Evolutionary conservation across 2,113 vertebrate genomes (phyloP).

Genomic region (Myanophis thanlyinensis): DNA sequence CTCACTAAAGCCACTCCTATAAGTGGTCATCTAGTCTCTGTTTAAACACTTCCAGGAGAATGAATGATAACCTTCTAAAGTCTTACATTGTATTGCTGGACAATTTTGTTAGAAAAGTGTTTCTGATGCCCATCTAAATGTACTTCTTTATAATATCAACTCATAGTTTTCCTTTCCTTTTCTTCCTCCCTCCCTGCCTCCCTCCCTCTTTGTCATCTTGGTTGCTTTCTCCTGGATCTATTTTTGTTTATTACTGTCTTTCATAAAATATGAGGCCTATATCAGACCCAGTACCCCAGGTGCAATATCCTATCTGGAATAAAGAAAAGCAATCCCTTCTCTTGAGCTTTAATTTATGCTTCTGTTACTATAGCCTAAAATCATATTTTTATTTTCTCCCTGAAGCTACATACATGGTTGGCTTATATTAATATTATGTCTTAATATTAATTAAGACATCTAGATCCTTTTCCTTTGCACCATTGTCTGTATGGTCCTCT

Average conservation of each 20-base stretch:
- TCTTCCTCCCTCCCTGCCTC: neutral
- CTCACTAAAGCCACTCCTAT: neutral
- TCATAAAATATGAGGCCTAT: neutral
- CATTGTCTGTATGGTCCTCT: neutral
- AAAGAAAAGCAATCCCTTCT: neutral
- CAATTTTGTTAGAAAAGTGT: neutral
- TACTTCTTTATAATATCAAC: neutral
- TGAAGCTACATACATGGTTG: neutral
- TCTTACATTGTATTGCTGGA: neutral
- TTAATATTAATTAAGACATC: neutral
- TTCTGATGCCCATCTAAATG: neutral
- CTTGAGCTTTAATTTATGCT: neutral
- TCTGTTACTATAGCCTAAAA: neutral
- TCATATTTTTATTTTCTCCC: neutral
- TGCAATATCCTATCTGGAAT: neutral
- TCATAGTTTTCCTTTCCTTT: neutral
- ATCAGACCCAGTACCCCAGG: neutral
- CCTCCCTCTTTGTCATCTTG: neutral
- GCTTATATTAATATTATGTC: no score
- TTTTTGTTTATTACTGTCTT: neutral
- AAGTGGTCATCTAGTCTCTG: neutral
- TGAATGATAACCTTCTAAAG: neutral
- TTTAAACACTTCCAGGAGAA: neutral
- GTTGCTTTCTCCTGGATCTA: neutral
- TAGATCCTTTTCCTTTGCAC: neutral